phyloP scores from a whole-genome alignment of 2,113 vertebrate species.

The Ailurus styani region DNA sequence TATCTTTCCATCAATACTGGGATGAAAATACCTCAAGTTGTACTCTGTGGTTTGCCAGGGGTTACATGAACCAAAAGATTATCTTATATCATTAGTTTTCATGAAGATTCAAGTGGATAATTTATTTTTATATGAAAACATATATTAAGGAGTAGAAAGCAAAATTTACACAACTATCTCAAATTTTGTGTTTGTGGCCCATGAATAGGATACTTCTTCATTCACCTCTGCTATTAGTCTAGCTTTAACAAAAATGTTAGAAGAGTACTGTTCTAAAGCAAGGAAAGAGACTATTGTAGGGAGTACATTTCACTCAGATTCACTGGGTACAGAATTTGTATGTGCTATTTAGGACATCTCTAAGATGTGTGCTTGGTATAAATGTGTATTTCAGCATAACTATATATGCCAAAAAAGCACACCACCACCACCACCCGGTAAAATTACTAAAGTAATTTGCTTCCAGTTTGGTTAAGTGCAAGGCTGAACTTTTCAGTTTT shows the following conservation, averaged over 20 bases:
- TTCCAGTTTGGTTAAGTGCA: neutral
- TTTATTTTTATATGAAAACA: slow-evolving; percentile 5
- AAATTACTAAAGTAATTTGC: neutral
- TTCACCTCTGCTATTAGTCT: neutral
- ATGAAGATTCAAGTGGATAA: neutral
- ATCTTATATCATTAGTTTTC: neutral
- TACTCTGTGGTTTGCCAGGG: neutral
- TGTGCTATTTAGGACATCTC: neutral
- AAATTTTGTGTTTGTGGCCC: neutral
- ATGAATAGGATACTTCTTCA: neutral
- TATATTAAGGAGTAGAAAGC: neutral
- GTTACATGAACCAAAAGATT: neutral
- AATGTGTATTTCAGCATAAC: neutral
- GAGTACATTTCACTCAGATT: neutral
- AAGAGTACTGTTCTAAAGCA: neutral
- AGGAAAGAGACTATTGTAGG: neutral
- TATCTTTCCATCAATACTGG: neutral
- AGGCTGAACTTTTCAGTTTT: neutral
- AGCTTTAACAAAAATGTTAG: neutral
- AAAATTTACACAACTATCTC: neutral
- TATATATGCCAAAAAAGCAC: neutral
- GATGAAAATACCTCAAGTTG: neutral
- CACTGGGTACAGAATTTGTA: neutral
- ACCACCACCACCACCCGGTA: neutral
- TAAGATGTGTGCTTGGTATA: neutral